These are phyloP conservation scores for Labrus mixtus DNA, from an alignment of 2,113 vertebrate genomes.

Conservation along the genomic window DNA sequence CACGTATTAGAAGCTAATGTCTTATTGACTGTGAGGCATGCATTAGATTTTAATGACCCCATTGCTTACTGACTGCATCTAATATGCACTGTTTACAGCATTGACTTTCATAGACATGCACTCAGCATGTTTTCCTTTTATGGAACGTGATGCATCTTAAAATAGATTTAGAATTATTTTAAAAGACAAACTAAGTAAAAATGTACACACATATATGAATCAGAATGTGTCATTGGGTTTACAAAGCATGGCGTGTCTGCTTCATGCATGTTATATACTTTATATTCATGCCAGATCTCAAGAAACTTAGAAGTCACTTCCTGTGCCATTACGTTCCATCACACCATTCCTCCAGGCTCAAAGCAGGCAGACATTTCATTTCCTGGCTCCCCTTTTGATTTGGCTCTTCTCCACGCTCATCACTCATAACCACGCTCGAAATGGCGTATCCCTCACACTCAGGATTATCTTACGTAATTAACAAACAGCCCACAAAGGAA, in stretches of 20 bases:
- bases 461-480: constrained; percentile 73
- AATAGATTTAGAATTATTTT: background rate
- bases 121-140: background rate
- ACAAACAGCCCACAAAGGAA: constrained; percentile 52
- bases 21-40: constrained; percentile 29
- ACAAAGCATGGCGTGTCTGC: constrained; percentile 20
- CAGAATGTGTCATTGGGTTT: constrained; percentile 1
- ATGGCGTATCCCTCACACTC: constrained; percentile 67
- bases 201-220: constrained; percentile 10
- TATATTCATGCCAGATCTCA: constrained; percentile 48
- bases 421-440: constrained; percentile 74
- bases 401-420: constrained; percentile 68
- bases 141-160: background rate
- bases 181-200: background rate
- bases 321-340: constrained; percentile 48
- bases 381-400: constrained; percentile 59
- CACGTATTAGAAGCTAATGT: constrained; percentile 16
- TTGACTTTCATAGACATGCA: background rate
- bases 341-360: constrained; percentile 56
- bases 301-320: constrained; percentile 45
- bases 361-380: constrained; percentile 67
- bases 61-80: constrained; percentile 34
- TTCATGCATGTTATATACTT: constrained; percentile 41
- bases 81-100: constrained; percentile 7
- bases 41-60: constrained; percentile 29